Base-by-base conservation (phyloP, 2,797 vertebrate species). In the Antrozous pallidus region DNA sequence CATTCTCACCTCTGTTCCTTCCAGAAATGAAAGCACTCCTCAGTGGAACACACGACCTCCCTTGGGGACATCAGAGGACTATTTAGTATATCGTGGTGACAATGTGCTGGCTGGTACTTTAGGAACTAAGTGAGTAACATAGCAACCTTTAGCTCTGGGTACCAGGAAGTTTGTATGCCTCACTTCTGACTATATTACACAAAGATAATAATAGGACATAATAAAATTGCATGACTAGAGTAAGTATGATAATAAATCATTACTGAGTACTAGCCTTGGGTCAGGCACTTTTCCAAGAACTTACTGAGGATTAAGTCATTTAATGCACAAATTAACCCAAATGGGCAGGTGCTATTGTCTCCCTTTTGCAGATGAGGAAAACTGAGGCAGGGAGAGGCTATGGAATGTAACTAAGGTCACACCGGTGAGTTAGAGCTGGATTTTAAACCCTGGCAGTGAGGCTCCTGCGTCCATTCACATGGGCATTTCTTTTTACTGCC, bases 191-290 rank as follows among this genome's bases (percentile, higher is more conserved):
- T 78, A 73, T 14, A 81, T 38, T 81, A 70, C 18, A 70, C 49
- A 20, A 92, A 79, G 45, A 49, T 63, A 87, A 74, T 28, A 67
- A 80, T 7, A 81, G 28, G 42, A 85, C 47, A 82, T 38, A 77
- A 38, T 42, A 93, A 93, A 79, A 61, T 77, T 80, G 90, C n/a
- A 80, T 24, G 54, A 78, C 56, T 33, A 1, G 70, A 88, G 36
- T 73, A 88, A 95, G 84, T 86, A 71, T 12, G 6, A 75, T 90
- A 83, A 78, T 56, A 93, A 87, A 42, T 77, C 93, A 94, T 70
- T 58, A 65, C 49, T 80, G 73, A 85, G 63, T 67, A 58, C 28
- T 86, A 42, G 40, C 58, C 74, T 90, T 75, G 31, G 31, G 12
- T 47, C 65, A 74, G 75, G 45, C 2, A 73, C 20, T 88, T 51